Conservation (phyloP, 2,888 invertebrate genomes). For the Agonopterix heracliana region DNA sequence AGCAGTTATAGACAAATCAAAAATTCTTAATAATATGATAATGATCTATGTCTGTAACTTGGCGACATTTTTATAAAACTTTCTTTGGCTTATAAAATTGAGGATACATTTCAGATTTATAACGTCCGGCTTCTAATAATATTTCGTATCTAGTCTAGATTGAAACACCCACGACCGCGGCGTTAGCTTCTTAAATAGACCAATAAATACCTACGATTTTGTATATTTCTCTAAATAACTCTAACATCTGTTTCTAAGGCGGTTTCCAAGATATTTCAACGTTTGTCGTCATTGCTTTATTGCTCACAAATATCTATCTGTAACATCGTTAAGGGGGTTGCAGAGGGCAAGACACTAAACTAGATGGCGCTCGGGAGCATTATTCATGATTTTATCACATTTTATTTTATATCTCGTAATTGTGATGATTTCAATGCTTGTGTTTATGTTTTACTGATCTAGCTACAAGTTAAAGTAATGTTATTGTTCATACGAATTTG, state of each 20-base stretch:
- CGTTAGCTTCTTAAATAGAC: background rate
- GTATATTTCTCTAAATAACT: background rate
- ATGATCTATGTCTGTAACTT: background rate
- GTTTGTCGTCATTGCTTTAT: slow-evolving; percentile 21
- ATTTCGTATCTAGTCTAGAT: background rate
- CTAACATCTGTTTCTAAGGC: slow-evolving; percentile 33
- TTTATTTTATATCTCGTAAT: no score
- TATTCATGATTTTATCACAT: no score
- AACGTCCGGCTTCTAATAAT: background rate
- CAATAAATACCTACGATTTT: background rate
- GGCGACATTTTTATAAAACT: background rate
- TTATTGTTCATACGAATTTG: no score
- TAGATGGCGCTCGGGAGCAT: no score
- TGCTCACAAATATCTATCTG: slow-evolving; percentile 7
- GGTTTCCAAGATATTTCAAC: slow-evolving; percentile 20
- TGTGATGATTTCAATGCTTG: no score
- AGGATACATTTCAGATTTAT: background rate
- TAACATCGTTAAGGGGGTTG: slow-evolving; percentile 8
- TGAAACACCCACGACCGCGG: background rate
- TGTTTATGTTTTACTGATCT: no score
- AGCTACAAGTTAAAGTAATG: no score
- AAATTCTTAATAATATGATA: background rate
- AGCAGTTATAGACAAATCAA: no score
- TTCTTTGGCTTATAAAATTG: background rate
- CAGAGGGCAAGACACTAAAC: no score